Percentiles rank a stretch among this genome's conserved stretches.
These are phyloP conservation scores for Mormyrus proboscirostris DNA, from an alignment of 2,797 vertebrate species.

Conservation along the genomic window DNA sequence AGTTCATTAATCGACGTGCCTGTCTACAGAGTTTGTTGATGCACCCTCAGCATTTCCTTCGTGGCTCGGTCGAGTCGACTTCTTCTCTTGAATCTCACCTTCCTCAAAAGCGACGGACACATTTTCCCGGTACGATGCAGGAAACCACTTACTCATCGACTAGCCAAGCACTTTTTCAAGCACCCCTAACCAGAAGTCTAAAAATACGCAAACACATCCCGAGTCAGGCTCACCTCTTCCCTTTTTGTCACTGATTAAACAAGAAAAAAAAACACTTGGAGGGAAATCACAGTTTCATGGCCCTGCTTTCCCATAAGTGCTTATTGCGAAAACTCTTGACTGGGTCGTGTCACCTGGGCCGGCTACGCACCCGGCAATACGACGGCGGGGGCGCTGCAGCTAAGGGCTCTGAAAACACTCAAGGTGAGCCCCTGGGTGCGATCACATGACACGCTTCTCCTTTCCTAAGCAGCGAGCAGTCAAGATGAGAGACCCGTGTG, in stretches of 20 bases:
- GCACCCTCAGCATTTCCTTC: not conserved
- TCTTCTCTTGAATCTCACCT: constrained; percentile 33
- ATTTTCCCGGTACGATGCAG: not conserved
- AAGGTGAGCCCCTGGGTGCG: not conserved
- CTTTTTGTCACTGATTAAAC: constrained; percentile 61
- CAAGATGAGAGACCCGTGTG: not conserved
- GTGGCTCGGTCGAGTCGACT: not conserved
- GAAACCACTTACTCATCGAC: constrained; percentile 38
- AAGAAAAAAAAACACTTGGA: constrained; percentile 39
- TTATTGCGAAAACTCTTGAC: not conserved
- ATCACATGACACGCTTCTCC: not conserved
- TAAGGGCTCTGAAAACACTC: not conserved
- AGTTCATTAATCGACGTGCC: not conserved
- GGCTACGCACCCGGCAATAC: not conserved
- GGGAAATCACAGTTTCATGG: constrained; percentile 45
- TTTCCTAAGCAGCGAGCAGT: not conserved
- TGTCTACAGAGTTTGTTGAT: not conserved
- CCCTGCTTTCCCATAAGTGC: not conserved
- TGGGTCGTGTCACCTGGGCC: not conserved
- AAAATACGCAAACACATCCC: constrained; percentile 43
- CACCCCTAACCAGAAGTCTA: constrained; percentile 47
- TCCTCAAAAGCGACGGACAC: constrained; percentile 32
- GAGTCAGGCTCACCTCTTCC: constrained; percentile 60
- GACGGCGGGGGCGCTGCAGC: constrained; percentile 36
- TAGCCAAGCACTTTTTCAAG: constrained; percentile 49